phyloP scores from a whole-genome alignment of 2,797 vertebrate genomes.

The Cryptoblepharus egeriae region DNA sequence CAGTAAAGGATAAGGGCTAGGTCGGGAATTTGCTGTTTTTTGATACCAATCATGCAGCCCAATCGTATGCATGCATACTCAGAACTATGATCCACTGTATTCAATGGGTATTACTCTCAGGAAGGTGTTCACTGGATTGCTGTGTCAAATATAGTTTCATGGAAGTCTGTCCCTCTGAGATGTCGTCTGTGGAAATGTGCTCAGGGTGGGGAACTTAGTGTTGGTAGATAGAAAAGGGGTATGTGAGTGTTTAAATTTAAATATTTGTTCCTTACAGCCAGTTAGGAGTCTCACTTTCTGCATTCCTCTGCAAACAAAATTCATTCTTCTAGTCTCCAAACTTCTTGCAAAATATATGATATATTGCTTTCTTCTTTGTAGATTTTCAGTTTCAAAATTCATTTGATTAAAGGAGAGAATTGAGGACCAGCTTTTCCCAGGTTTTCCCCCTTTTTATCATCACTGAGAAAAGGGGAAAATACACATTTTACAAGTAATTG shows the following conservation, averaged over 20 bases:
- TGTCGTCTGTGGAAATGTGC: not conserved
- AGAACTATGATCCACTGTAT: no score
- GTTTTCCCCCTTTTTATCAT: slow-evolving; percentile 12
- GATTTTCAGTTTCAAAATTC: slow-evolving; percentile 37
- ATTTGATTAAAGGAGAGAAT: slow-evolving; percentile 42
- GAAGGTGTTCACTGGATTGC: no score
- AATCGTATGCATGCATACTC: no score
- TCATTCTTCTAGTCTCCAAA: not conserved
- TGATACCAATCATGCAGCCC: not conserved
- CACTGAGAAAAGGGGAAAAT: not conserved
- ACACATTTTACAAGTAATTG: not conserved
- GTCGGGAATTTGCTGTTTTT: not conserved
- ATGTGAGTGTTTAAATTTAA: not conserved
- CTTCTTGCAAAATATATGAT: not conserved
- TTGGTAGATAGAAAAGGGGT: not conserved
- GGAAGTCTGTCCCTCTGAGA: not conserved
- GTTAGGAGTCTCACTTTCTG: slow-evolving; percentile 29
- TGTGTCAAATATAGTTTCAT: not conserved
- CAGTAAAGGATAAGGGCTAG: not conserved
- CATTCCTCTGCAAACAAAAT: not conserved
- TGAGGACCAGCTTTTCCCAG: slow-evolving; percentile 12
- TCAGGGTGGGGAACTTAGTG: slow-evolving; percentile 21
- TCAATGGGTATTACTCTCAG: no score
- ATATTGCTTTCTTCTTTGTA: slow-evolving; percentile 26
- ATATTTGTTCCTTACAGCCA: slow-evolving; percentile 1